phyloP scores from a whole-genome alignment of 2,797 vertebrate genomes.

The Sebastes goodei region DNA sequence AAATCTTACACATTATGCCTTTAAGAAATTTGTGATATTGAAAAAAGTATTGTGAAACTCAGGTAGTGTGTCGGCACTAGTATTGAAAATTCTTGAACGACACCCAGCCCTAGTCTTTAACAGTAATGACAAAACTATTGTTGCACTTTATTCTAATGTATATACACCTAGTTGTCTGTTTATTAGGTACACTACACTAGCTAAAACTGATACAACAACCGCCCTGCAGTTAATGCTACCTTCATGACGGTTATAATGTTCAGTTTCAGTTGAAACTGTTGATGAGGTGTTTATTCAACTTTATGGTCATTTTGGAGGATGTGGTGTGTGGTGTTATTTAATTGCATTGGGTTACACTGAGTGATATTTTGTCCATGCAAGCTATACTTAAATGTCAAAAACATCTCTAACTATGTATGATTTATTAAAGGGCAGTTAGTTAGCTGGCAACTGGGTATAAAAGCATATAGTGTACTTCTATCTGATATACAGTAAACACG shows the following conservation, averaged over 20 bases:
- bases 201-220: not conserved
- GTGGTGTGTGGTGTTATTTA: no score
- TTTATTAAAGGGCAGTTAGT: no score
- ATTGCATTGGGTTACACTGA: no score
- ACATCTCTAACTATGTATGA: no score
- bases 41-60: not conserved
- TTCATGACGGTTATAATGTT: not conserved
- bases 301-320: no score
- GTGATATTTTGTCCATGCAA: no score
- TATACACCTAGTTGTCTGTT: not conserved
- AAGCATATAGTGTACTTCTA: no score
- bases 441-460: no score
- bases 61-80: not conserved
- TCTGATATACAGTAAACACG: no score
- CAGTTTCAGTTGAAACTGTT: not conserved
- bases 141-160: not conserved
- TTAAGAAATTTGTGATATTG: not conserved
- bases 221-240: not conserved
- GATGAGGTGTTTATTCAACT: no score
- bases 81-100: not conserved
- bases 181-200: not conserved
- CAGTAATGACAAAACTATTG: not conserved
- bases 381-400: no score
- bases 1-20: no score
- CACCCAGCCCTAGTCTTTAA: not conserved